Base-by-base conservation (phyloP, 2,888 invertebrate genomes). In the Chloroclystis v-ata region DNA sequence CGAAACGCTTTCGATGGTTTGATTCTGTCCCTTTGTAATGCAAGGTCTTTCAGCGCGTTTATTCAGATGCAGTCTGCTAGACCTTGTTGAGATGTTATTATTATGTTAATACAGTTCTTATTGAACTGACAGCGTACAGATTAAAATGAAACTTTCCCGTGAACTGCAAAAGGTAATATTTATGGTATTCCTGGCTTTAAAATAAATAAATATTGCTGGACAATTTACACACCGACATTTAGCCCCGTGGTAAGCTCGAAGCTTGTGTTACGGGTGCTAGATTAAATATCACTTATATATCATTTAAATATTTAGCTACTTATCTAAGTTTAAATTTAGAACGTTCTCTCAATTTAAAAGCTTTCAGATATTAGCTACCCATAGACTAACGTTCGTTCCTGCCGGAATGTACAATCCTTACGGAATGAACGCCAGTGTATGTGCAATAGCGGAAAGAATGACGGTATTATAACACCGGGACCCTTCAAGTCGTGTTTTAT, bases 1-100 rank as follows among this genome's bases (percentile, higher is more conserved):
- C 71, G 72, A 72, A 54, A 74, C 58, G 58, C 68, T 73, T 73
- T 65, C 73, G 74, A 74, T 77, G 74, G 76, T 78, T 80, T 75
- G 71, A 78, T 82, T 78, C 75, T 66, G 60, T 65, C 63, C 62
- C 69, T 67, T 73, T 74, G 72, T 69, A 55, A 62, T 65, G 59
- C 67, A 67, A 73, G 69, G 63, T 63, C 63, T 64, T 42, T 43
- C 30, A 38, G 42, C 57, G 72, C 66, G 56, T 68, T 65, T 63
- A 62, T 60, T 61, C 56, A 50, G 63, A 64, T 60, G 58, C 51
- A 61, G 63, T 48, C 49, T 60, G 57, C 49, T 60, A 63, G 63
- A 50, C 47, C 47, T 50, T 55, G 49, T 48, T 38, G 53, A 33
- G 48, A 50, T 43, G 47, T 53, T 54, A 51, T 54, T 52, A 52